Conservation (phyloP, 2,113 vertebrate genomes). For the Oreochromis tanganicae region DNA sequence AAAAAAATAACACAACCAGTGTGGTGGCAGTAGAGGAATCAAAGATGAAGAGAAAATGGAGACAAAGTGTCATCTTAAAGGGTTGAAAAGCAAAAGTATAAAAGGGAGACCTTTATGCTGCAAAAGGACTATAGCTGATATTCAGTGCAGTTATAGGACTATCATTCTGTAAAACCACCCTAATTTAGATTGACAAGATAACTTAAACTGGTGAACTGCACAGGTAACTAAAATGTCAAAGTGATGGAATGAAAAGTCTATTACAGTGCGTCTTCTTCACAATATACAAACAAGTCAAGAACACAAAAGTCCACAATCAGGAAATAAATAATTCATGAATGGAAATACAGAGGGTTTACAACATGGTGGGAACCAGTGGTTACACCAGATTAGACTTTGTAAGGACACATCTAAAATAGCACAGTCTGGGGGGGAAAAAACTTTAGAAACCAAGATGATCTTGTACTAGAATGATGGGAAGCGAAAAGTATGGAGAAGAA, state of each 20-base stretch:
- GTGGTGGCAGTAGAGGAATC: background rate
- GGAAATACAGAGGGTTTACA: background rate
- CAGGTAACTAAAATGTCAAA: constrained; percentile 3
- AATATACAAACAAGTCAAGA: background rate
- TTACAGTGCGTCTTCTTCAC: background rate
- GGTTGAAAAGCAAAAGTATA: background rate
- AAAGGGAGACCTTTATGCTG: background rate
- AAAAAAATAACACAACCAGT: background rate
- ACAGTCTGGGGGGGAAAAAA: background rate
- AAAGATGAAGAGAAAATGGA: background rate
- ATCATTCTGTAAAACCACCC: background rate
- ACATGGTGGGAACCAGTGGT: background rate
- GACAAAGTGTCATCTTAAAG: background rate
- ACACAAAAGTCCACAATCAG: background rate
- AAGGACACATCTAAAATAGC: background rate
- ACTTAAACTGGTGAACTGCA: background rate
- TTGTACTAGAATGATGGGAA: background rate
- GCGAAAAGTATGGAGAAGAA: background rate
- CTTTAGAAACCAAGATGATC: background rate
- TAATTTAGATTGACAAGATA: background rate
- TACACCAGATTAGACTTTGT: background rate
- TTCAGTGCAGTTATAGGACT: background rate
- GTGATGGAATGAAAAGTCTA: background rate
- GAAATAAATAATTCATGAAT: background rate
- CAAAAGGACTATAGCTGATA: background rate